These are phyloP conservation scores for Sipha flava DNA, from an alignment of 1,140 invertebrate genomes.

Conservation along the genomic window DNA sequence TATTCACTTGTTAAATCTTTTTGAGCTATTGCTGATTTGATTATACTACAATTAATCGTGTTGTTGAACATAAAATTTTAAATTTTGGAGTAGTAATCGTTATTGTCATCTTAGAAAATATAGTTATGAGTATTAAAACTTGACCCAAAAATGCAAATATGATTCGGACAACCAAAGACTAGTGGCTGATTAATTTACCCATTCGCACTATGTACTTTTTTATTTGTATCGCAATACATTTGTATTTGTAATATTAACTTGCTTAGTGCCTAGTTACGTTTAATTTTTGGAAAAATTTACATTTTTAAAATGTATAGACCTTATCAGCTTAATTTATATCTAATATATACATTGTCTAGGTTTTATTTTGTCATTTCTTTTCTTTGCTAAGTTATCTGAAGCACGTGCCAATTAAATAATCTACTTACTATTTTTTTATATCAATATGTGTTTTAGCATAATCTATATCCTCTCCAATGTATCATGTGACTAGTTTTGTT, in stretches of 20 bases:
- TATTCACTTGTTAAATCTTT: no score
- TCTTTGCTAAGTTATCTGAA: background rate
- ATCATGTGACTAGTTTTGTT: conserved; percentile 12
- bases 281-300: background rate
- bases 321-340: background rate
- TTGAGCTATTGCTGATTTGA: no score
- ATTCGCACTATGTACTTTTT: no score
- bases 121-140: no score
- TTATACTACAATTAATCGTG: no score
- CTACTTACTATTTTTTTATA: background rate
- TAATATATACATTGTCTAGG: background rate
- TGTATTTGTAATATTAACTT: background rate
- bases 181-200: no score
- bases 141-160: no score
- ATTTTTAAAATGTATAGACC: background rate
- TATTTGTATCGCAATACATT: no score
- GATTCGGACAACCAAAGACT: no score
- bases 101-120: no score
- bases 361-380: conserved; percentile 18
- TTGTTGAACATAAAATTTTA: no score
- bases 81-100: no score
- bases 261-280: background rate
- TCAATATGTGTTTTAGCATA: background rate
- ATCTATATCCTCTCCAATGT: conserved; percentile 7
- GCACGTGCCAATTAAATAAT: conserved; percentile 12